Percentiles rank a stretch among this genome's conserved stretches.
Evolutionary conservation across 2,797 vertebrate genomes (phyloP).

Genomic region (Euphonia xanthogaster): DNA sequence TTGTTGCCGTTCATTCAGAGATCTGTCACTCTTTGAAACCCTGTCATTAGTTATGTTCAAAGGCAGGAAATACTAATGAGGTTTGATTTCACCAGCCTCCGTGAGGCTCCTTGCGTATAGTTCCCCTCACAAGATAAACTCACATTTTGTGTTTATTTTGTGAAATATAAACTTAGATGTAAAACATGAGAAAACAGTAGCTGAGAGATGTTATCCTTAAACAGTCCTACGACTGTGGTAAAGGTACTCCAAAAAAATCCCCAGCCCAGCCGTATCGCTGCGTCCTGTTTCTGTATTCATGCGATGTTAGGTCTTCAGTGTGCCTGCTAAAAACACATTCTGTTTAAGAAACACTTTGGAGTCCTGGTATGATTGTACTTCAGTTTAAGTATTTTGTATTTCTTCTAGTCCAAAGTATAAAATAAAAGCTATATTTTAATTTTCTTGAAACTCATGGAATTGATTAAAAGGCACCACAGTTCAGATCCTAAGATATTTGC

Average conservation of each 20-base stretch:
- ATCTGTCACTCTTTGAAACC: conserved; percentile 77
- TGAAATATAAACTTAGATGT: background rate
- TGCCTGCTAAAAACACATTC: background rate
- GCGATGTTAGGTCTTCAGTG: conserved; percentile 11
- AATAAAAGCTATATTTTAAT: background rate
- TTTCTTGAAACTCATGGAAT: background rate
- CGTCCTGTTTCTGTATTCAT: conserved; percentile 26
- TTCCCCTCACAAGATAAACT: conserved; percentile 42
- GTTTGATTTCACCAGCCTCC: conserved; percentile 65
- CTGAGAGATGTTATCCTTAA: background rate
- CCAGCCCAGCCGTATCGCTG: background rate
- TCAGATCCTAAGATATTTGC: background rate
- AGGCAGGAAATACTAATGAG: conserved; percentile 79
- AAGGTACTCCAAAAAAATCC: background rate
- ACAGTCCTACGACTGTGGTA: background rate
- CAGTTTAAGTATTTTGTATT: background rate
- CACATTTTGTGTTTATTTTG: background rate
- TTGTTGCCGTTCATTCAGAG: conserved; percentile 80
- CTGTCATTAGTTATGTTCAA: conserved; percentile 69
- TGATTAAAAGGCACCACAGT: background rate
- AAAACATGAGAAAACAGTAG: background rate
- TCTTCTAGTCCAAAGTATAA: background rate
- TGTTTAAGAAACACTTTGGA: background rate
- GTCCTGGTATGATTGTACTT: background rate
- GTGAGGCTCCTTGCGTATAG: background rate